phyloP scores from a whole-genome alignment of 2,888 invertebrate species.

The Lacanobia wlatinum region DNA sequence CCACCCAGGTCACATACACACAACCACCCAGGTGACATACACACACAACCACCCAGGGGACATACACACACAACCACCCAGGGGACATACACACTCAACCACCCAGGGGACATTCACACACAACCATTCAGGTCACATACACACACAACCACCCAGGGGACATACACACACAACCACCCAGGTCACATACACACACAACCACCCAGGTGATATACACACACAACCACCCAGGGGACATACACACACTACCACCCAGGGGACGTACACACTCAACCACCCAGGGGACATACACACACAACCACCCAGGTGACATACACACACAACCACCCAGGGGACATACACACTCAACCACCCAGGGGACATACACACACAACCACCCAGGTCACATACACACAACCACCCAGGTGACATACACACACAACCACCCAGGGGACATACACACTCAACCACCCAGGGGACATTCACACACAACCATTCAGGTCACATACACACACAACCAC shows the following conservation, averaged over 20 bases:
- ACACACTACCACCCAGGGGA: background rate
- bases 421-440: too few relatives aligned
- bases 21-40: slow-evolving; percentile 64
- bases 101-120: background rate
- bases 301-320: background rate
- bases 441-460: background rate
- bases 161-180: background rate
- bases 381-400: slow-evolving; percentile 56
- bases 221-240: background rate
- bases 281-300: slow-evolving; percentile 57
- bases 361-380: slow-evolving; percentile 47
- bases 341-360: background rate
- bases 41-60: background rate
- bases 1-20: too few relatives aligned
- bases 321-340: too few relatives aligned
- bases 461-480: too few relatives aligned
- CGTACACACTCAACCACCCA: slow-evolving; percentile 61
- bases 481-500: too few relatives aligned
- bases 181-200: background rate
- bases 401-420: background rate
- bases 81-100: background rate
- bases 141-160: slow-evolving; percentile 68
- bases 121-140: too few relatives aligned
- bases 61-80: background rate
- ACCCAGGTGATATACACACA: too few relatives aligned